Conservation (phyloP, 2,888 invertebrate genomes). For the Monoplex corrugatus region DNA sequence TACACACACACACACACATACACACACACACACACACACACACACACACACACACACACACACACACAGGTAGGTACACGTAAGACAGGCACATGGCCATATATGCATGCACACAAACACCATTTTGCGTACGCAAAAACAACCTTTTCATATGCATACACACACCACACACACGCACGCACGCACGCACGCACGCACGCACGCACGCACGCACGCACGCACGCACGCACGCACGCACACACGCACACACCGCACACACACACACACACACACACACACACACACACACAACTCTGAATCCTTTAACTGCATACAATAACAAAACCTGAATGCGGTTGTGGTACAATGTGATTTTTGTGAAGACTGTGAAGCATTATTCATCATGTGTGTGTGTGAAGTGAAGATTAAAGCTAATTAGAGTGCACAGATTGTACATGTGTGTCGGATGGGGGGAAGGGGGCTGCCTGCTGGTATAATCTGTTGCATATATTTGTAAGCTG, state of each 20-base stretch:
- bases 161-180: neutral
- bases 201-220: neutral
- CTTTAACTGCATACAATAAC: no score
- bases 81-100: no score
- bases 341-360: no score
- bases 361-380: no score
- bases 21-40: slow-evolving; percentile 8
- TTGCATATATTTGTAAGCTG: no score
- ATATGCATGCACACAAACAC: neutral
- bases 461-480: no score
- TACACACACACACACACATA: neutral
- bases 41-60: neutral
- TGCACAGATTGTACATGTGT: no score
- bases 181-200: neutral
- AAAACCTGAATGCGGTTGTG: no score
- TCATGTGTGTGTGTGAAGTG: no score
- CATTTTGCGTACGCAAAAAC: neutral
- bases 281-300: neutral
- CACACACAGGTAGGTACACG: no score
- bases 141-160: no score
- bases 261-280: slow-evolving; percentile 1
- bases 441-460: neutral
- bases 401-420: no score
- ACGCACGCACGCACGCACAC: neutral
- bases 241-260: neutral